Base-by-base conservation (phyloP, 2,113 vertebrate species). In the Antechinus stuartii region DNA sequence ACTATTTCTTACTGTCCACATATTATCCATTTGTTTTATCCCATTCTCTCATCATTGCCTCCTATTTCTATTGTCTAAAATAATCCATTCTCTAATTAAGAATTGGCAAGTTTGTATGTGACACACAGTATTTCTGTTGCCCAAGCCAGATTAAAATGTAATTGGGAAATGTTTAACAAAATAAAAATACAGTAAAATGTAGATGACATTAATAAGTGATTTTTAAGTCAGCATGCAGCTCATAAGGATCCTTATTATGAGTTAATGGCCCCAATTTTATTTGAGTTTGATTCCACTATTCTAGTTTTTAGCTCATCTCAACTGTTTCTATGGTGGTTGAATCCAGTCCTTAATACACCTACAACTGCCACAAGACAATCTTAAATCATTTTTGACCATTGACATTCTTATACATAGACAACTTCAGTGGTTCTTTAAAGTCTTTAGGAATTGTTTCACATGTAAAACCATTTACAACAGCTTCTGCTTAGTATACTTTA, bases 1-100 rank as follows among this genome's bases (percentile, higher is more conserved):
- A 90, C 84, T 42, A 61, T 94, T 93, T 95, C 94, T 96, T 14
- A 91, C 95, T 84, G n/a, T 84, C 35, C 1, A 42, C 35, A n/a
- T 19, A 8, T 1, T 42, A 6, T 84, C 6, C 68, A 22, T 84
- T 84, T 84, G 16, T 22, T 42, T 35, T n/a, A 84, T 8, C 3
- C 35, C 68, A 84, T 22, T 22, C 35, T n/a, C 16, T 84, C 68
- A 8, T 84, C 35, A 16, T 42, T 84, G 68, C 68, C 35, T 42
- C 68, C 35, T 84, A n/a, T 42, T 84, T 84, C 68, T 22, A 22
- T 42, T 84, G 4, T 84, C 35, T 84, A 84, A 84, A 84, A 84
- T 42, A 35, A 27, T 68, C 30, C 30, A 35, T 68, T 42, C 26
- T 22, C 68, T 84, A 19, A 22, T 84, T 84, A 16, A 84, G 61